phyloP scores from a whole-genome alignment of 2,888 invertebrate genomes.

The Dolichomitus sp. region DNA sequence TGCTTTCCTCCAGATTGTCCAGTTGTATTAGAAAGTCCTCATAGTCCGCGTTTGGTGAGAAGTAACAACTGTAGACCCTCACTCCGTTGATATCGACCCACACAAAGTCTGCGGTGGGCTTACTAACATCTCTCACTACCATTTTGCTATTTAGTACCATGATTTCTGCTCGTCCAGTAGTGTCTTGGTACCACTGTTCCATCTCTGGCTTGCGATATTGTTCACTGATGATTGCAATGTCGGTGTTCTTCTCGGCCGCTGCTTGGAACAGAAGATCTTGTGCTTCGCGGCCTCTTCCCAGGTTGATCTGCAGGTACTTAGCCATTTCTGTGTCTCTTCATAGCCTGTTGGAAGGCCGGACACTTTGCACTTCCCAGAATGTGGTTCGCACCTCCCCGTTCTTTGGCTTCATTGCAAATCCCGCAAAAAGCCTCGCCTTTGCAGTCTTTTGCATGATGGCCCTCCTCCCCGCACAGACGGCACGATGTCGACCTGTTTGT shows the following conservation, averaged over 20 bases:
- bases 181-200: constrained; percentile 34
- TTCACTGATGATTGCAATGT: constrained; percentile 34
- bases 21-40: constrained; percentile 18
- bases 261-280: constrained; percentile 53
- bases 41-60: constrained; percentile 35
- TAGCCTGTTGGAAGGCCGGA: constrained; percentile 31
- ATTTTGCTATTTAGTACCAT: constrained; percentile 7
- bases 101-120: constrained; percentile 19
- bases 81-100: constrained; percentile 25
- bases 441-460: no score
- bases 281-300: constrained; percentile 59
- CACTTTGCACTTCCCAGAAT: constrained; percentile 45
- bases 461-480: no score
- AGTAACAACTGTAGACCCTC: constrained; percentile 53
- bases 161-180: constrained; percentile 37
- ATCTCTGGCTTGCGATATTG: constrained; percentile 17
- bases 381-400: constrained; percentile 21
- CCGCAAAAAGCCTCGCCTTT: constrained; percentile 43
- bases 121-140: constrained; percentile 14
- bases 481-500: constrained; percentile 62
- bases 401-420: constrained; percentile 49
- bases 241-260: constrained; percentile 16
- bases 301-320: constrained; percentile 63
- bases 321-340: constrained; percentile 28
- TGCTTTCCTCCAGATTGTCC: constrained; percentile 28